Conservation (phyloP, 2,113 vertebrate genomes). For the Petaurus breviceps region DNA sequence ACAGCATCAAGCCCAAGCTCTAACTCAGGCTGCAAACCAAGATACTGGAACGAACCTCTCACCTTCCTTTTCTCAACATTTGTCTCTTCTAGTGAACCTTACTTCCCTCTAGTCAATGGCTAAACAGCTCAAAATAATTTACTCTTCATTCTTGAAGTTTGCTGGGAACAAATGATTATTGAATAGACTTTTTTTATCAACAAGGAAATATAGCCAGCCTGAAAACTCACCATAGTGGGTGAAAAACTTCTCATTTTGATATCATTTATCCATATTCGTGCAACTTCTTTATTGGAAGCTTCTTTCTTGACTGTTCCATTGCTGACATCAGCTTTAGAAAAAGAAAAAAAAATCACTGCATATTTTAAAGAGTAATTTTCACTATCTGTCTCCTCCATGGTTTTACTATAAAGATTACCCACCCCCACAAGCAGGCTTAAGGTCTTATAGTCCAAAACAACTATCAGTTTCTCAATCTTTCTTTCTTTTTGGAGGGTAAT, state of each 20-base stretch:
- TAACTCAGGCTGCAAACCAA: background rate
- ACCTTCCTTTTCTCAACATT: background rate
- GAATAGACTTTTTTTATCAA: background rate
- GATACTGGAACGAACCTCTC: background rate
- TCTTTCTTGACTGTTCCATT: slow-evolving; percentile 97
- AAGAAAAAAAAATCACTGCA: slow-evolving; percentile 39
- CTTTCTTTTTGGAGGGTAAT: too few relatives aligned
- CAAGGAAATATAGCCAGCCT: slow-evolving; percentile 12
- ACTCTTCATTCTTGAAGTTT: background rate
- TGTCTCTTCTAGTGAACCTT: background rate
- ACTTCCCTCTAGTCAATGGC: background rate
- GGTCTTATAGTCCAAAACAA: background rate
- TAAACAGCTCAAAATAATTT: background rate
- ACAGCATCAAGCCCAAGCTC: background rate
- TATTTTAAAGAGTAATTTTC: slow-evolving; percentile 54
- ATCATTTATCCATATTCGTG: slow-evolving; percentile 96
- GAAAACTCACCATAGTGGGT: slow-evolving; percentile 88
- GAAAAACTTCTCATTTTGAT: slow-evolving; percentile 94
- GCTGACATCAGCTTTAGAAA: slow-evolving; percentile 91
- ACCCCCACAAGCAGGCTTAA: slow-evolving; percentile 43
- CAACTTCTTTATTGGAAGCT: slow-evolving; percentile 91
- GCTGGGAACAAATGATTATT: background rate
- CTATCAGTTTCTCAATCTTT: background rate
- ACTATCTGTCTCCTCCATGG: background rate
- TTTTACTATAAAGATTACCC: background rate